Conservation (phyloP, 2,888 invertebrate genomes). For the Leucozona laternaria region DNA sequence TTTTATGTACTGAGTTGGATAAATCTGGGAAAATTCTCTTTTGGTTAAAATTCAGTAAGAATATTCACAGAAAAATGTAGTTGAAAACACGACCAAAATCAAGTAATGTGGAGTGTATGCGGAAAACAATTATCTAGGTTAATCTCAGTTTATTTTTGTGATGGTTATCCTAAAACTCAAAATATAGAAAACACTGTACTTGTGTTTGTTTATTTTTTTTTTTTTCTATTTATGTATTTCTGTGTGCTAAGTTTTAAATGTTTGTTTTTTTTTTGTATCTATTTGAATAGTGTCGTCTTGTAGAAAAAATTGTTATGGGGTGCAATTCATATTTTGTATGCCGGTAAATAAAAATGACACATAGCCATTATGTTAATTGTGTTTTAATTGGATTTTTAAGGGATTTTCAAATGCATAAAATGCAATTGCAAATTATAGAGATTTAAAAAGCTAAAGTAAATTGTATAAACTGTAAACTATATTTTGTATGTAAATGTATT, state of each 20-base stretch:
- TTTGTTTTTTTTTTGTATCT: background rate
- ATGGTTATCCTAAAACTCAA: constrained; percentile 2
- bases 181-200: background rate
- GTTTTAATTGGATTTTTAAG: constrained; percentile 46
- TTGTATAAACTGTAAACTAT: too few species aligned
- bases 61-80: too few species aligned
- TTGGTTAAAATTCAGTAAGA: too few species aligned
- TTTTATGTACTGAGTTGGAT: too few species aligned
- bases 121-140: background rate
- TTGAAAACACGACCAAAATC: background rate
- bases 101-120: background rate
- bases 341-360: constrained; percentile 36
- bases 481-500: too few species aligned
- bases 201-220: background rate
- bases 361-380: constrained; percentile 62
- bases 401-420: background rate
- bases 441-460: too few species aligned
- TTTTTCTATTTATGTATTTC: background rate
- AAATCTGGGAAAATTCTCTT: too few species aligned
- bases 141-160: constrained; percentile 25
- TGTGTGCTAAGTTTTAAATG: background rate
- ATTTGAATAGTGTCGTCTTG: background rate
- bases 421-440: too few species aligned
- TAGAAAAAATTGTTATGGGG: constrained; percentile 2
- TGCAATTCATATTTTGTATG: constrained; percentile 15